These are phyloP conservation scores for Drosophila pallidifrons DNA, from an alignment of 1,140 invertebrate genomes.

Conservation along the genomic window DNA sequence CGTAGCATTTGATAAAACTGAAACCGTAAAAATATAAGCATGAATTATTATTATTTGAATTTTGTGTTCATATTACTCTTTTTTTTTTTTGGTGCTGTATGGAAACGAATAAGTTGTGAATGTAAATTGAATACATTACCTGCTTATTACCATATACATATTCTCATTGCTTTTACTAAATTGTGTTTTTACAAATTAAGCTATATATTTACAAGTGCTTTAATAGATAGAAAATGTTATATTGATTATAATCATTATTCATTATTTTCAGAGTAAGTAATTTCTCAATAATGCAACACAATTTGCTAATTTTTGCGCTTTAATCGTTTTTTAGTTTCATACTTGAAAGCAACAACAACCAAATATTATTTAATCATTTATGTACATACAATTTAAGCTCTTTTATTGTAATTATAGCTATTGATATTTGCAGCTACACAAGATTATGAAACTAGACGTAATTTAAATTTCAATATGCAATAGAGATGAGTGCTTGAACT, in stretches of 20 bases:
- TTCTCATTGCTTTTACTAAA: neutral
- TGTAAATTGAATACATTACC: neutral
- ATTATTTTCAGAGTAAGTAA: no score
- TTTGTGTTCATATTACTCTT: neutral
- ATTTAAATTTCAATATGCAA: conserved; percentile 18
- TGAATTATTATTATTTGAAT: neutral
- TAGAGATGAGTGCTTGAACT: conserved; percentile 1
- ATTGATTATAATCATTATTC: no score
- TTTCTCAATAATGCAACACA: neutral
- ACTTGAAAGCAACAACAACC: conserved; percentile 32
- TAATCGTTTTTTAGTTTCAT: neutral
- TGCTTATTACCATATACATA: neutral
- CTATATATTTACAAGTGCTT: neutral
- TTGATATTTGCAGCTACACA: conserved; percentile 41
- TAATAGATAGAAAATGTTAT: neutral
- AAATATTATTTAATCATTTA: conserved; percentile 25
- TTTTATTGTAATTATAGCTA: conserved; percentile 25
- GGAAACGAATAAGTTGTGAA: neutral
- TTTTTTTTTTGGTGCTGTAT: conserved; percentile 4
- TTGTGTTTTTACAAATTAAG: neutral
- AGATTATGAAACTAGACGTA: conserved; percentile 14
- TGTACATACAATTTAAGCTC: conserved; percentile 43
- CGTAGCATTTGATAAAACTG: conserved; percentile 64
- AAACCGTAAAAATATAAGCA: conserved; percentile 33
- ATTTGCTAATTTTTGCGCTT: neutral